Evolutionary conservation across 35 echinoderm and acorn worm genomes (phyloP), one percentile per base, ranked within the genome.

Genomic region (Amphiura filiformis): DNA sequence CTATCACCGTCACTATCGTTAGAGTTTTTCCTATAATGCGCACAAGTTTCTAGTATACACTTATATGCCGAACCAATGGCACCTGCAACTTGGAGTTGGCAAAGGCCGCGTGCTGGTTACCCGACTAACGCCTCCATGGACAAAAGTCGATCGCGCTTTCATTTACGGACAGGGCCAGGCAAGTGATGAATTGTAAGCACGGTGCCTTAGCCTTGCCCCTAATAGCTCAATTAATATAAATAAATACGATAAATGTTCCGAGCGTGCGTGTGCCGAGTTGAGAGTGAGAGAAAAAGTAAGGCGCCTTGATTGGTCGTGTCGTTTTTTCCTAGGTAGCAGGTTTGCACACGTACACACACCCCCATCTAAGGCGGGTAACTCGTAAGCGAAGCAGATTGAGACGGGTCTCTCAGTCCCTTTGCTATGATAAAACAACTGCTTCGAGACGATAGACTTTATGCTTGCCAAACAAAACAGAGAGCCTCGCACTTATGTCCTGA

Each of bases 151-250:
- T 86, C 82, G 94, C 91, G 87, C 92, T 86, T 91, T 91, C 82
- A 26, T 70, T 89, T 88, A 85, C 88, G 91, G 91, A n/a, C 89
- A 92, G 81, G 88, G 90, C 86, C 77, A 84, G 76, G 86, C 86
- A 91, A 80, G 83, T 87, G 94, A 96, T 86, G 94, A 92, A 96
- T 96, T 92, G 87, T 92, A 65, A 86, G 87, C 82, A 84, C 75
- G 76, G 64, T 84, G 85, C 83, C 81, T 85, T 78, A n/a, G 61
- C 80, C 80, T 91, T 91, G 87, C 92, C 87, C n/a, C 94, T 96
- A 96, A 96, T 92, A 87, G 94, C 86, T 88, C 94, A 87, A 91
- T 90, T 90, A 95, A 88, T 92, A 91, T 96, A 91, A 96, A 96
- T 96, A 96, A 96, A 96, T 96, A 91, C 83, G 86, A 89, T 91